Evolutionary conservation across 2,113 vertebrate genomes (phyloP), one percentile per base, ranked within the genome.

Genomic region (Saimiri boliviensis): DNA sequence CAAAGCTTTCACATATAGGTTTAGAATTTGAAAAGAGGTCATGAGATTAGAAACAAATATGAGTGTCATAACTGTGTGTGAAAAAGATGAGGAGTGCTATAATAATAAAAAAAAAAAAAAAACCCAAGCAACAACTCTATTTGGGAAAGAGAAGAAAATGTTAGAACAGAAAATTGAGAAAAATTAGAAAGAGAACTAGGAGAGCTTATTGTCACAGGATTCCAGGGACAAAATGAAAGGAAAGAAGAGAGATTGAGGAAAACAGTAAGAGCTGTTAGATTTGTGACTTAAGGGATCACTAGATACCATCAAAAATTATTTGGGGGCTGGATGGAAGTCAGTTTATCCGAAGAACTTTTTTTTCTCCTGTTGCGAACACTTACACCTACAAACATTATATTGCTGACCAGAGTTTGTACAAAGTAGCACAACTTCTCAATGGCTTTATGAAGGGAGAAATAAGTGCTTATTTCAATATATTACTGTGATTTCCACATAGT

Each of bases 401-500:
- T 16, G 42, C 27, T 63, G 73, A 91, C 45, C 3, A 77, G 45
- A 97, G 9, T 42, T 19, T 21, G 66, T 47, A 86, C 71, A 49
- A 80, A 52, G 32, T 80, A 79, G 32, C 21, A 66, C 56, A 13
- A 74, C 52, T 25, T 45, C 71, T 42, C 21, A 85, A n/a, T 54
- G 56, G 25, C 4, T 93, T 86, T 85, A 74, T n/a, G 21, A 87
- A 32, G 5, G 19, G 3, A 52, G 12, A 76, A 94, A 88, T 35
- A 86, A 87, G 58, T 93, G 30, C 93, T 93, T 89, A 89, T 85
- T 94, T 94, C 60, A 80, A 27, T 83, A 77, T 68, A 90, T 92
- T 79, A 35, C 27, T 93, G 1, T 93, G 81, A 97, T 90, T 85
- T 95, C 5, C 47, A 92, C 47, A 83, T 37, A 77, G 5, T 90